phyloP scores from a whole-genome alignment of 2,113 vertebrate species.

The Chaetops frenatus region DNA sequence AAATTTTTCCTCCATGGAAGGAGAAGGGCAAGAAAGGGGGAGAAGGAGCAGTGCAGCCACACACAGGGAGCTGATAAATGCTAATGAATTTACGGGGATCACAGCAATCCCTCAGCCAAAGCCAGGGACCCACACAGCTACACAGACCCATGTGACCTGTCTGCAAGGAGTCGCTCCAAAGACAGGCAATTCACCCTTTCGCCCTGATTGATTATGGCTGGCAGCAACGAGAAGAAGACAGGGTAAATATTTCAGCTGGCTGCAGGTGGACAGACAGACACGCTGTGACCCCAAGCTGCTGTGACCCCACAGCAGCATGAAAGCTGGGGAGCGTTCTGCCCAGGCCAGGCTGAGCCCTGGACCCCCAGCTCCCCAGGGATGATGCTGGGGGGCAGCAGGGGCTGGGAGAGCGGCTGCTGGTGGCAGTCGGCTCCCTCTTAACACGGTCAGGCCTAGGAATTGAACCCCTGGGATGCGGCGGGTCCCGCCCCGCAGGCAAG shows the following conservation, averaged over 20 bases:
- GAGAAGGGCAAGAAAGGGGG: neutral
- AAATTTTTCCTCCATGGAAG: neutral
- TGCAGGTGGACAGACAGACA: neutral
- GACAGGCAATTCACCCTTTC: neutral
- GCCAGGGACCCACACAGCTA: neutral
- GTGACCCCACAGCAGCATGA: fast-evolving
- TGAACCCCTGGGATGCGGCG: fast-evolving
- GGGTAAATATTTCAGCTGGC: neutral
- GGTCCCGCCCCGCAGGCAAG: neutral
- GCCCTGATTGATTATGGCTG: neutral
- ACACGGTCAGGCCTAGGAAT: neutral
- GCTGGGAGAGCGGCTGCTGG: neutral
- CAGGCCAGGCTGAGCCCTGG: neutral
- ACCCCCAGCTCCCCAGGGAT: fast-evolving
- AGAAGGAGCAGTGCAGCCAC: neutral
- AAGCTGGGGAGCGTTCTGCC: fast-evolving
- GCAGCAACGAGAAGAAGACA: neutral
- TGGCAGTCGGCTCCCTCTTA: neutral
- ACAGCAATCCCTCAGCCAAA: neutral
- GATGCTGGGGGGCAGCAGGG: neutral
- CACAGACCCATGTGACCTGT: neutral
- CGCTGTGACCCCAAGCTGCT: neutral
- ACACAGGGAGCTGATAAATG: neutral
- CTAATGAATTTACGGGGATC: conserved; percentile 40
- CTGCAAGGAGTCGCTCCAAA: neutral